phyloP scores from a whole-genome alignment of 2,113 vertebrate species.

The Isurus oxyrinchus region DNA sequence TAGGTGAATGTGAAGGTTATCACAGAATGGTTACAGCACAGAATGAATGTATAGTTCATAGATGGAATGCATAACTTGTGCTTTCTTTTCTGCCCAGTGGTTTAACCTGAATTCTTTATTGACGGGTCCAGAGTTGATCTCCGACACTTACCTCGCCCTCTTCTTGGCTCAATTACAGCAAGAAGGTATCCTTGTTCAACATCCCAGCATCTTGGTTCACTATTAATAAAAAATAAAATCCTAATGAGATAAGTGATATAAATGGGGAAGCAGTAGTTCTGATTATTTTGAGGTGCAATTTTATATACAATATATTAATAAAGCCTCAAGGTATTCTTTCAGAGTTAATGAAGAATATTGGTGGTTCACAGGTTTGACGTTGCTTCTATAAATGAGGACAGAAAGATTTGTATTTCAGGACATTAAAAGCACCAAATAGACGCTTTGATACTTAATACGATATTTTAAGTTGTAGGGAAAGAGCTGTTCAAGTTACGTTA shows the following conservation, averaged over 20 bases:
- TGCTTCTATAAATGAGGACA: neutral
- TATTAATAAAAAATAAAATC: neutral
- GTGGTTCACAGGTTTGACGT: neutral
- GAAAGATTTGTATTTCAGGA: neutral
- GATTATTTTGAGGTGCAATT: neutral
- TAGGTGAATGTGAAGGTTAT: neutral
- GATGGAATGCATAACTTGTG: neutral
- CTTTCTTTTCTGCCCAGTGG: constrained; percentile 69
- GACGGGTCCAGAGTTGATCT: constrained; percentile 98
- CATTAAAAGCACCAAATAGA: neutral
- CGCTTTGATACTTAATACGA: neutral
- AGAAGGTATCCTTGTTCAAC: constrained; percentile 70
- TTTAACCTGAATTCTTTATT: constrained; percentile 98
- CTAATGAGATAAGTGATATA: neutral
- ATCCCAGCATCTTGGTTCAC: neutral
- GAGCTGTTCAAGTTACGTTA: neutral
- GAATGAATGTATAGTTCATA: neutral
- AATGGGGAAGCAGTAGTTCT: neutral
- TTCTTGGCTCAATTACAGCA: constrained; percentile 97
- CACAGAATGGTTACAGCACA: neutral
- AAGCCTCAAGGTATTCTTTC: neutral
- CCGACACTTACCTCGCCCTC: constrained; percentile 96
- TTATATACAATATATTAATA: neutral
- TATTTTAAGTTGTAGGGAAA: neutral
- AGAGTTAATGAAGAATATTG: neutral